A percentile compares a stretch with the other conserved stretches of the same genome.
Conservation (phyloP, 2,797 vertebrate genomes). For the Micromesistius poutassou region DNA sequence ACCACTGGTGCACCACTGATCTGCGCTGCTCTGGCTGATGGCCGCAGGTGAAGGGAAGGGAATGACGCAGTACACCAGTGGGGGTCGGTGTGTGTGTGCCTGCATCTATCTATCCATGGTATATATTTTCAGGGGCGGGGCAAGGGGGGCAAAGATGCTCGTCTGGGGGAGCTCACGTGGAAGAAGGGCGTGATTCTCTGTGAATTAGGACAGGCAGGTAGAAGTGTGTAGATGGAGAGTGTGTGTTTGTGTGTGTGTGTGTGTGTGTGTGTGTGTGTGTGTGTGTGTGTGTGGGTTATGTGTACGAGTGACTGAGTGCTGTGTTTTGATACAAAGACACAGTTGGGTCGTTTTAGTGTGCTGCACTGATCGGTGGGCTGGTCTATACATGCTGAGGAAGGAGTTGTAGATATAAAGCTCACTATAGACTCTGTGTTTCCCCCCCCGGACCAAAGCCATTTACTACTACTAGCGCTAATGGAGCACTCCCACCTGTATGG, state of each 20-base stretch:
- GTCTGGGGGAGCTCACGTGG: neutral
- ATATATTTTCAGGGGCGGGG: conserved; percentile 21
- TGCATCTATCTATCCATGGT: conserved; percentile 64
- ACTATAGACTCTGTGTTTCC: neutral
- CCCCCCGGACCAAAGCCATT: neutral
- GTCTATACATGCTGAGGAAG: neutral
- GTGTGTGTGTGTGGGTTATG: neutral
- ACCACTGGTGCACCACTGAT: conserved; percentile 40
- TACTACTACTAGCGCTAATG: neutral
- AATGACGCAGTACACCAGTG: neutral
- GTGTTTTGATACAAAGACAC: conserved; percentile 1
- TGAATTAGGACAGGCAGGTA: neutral
- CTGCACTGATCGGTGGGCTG: neutral
- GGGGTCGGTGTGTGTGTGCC: conserved; percentile 33
- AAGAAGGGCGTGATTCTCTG: neutral
- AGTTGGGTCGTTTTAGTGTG: neutral
- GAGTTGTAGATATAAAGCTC: neutral
- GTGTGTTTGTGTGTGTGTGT: neutral
- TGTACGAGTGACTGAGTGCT: neutral
- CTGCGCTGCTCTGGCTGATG: conserved; percentile 19
- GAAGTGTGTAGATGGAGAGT: neutral
- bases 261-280: neutral
- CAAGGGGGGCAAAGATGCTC: conserved; percentile 3
- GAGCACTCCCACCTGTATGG: neutral
- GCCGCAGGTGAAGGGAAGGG: conserved; percentile 7